phyloP scores from a whole-genome alignment of 2,113 vertebrate species.

The Syrrhaptes paradoxus region DNA sequence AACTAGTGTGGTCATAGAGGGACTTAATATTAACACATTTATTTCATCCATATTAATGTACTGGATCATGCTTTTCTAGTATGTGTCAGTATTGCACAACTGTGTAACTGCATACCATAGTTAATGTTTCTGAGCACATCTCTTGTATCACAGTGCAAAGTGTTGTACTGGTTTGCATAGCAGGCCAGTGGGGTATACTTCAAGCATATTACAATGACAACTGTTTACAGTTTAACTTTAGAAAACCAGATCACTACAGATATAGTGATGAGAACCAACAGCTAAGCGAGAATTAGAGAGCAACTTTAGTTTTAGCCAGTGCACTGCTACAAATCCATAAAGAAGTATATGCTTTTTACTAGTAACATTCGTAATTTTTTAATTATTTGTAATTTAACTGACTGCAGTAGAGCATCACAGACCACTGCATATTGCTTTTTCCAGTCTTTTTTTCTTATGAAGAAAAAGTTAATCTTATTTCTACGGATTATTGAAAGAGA shows the following conservation, averaged over 20 bases:
- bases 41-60: not conserved
- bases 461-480: not conserved
- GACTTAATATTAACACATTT: not conserved
- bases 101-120: not conserved
- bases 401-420: not conserved
- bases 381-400: not conserved
- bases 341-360: not conserved
- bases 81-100: not conserved
- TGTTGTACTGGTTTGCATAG: not conserved
- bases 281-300: not conserved
- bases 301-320: not conserved
- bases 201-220: not conserved
- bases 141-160: not conserved
- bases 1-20: not conserved
- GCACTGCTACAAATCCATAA: not conserved
- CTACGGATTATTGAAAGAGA: not conserved
- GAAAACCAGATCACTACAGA: not conserved
- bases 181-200: not conserved
- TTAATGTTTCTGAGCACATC: not conserved
- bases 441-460: not conserved
- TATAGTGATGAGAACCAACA: rapidly evolving
- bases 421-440: not conserved
- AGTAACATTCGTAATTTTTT: not conserved
- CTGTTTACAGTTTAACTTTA: not conserved
- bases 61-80: not conserved